These are phyloP conservation scores for Mirza zaza DNA, from an alignment of 2,113 vertebrate genomes.

Conservation along the genomic window DNA sequence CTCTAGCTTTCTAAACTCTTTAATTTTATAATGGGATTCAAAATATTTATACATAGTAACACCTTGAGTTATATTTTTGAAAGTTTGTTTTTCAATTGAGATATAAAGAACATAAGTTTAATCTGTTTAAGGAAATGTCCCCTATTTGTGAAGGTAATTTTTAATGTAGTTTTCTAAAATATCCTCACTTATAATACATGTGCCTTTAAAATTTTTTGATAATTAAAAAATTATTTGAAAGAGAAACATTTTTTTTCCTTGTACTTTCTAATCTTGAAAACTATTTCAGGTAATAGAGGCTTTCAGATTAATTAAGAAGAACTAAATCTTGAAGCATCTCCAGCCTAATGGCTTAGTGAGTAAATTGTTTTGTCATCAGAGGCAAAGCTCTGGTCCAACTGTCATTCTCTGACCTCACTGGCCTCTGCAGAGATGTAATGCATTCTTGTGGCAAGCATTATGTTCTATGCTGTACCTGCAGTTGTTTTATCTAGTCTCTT, in stretches of 20 bases:
- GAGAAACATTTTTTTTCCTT: background rate
- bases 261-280: slow-evolving; percentile 19
- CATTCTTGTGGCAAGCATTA: background rate
- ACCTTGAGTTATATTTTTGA: background rate
- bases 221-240: background rate
- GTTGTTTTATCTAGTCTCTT: background rate
- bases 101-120: background rate
- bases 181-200: background rate
- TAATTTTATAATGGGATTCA: slow-evolving; percentile 11
- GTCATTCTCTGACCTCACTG: background rate
- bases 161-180: background rate
- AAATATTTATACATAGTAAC: slow-evolving; percentile 25
- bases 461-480: background rate
- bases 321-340: background rate
- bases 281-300: background rate
- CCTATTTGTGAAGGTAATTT: slow-evolving; percentile 17
- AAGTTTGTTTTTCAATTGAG: slow-evolving; percentile 47
- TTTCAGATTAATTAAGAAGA: slow-evolving; percentile 14
- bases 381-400: background rate
- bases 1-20: background rate
- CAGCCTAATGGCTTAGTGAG: background rate
- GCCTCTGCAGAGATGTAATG: background rate
- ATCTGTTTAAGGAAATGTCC: background rate
- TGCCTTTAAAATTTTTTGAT: background rate
- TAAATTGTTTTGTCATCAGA: background rate